phyloP scores from a whole-genome alignment of 2,797 vertebrate species.

The Toxotes lorentzi region DNA sequence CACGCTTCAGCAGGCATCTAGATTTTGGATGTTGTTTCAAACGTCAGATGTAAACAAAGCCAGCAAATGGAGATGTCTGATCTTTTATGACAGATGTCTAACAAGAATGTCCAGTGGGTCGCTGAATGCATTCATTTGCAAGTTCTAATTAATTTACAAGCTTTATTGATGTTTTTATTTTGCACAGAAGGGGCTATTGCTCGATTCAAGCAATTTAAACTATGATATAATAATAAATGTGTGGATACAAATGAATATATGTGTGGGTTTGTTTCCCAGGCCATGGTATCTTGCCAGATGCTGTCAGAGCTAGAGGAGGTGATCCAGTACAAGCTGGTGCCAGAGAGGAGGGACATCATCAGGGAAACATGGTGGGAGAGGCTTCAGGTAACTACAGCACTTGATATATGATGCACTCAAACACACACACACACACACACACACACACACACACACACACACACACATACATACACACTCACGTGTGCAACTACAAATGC shows the following conservation, averaged over 20 bases:
- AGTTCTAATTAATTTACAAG: slow-evolving; percentile 15
- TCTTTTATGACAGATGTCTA: slow-evolving; percentile 24
- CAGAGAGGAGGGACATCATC: slow-evolving; percentile 98
- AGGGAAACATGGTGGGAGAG: slow-evolving; percentile 99
- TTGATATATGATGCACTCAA: slow-evolving; percentile 37
- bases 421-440: slow-evolving; percentile 8
- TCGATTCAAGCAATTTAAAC: not conserved
- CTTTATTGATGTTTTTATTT: slow-evolving; percentile 12
- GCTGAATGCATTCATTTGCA: slow-evolving; percentile 4
- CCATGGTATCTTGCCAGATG: slow-evolving; percentile 99
- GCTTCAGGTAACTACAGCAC: slow-evolving; percentile 89
- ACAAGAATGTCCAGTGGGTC: not conserved
- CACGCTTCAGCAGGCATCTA: not conserved
- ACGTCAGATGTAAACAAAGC: slow-evolving; percentile 12
- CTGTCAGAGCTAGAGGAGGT: slow-evolving; percentile 98
- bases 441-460: slow-evolving; percentile 17
- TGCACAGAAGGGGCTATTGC: not conserved
- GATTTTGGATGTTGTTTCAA: slow-evolving; percentile 2
- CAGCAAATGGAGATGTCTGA: not conserved
- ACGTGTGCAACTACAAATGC: slow-evolving; percentile 45
- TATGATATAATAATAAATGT: not conserved
- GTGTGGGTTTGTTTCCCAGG: slow-evolving; percentile 81
- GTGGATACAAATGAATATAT: slow-evolving; percentile 8
- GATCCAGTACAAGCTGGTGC: slow-evolving; percentile 99
- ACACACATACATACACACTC: slow-evolving; percentile 18